Evolutionary conservation across 2,797 vertebrate species (phyloP).

Genomic region (Eremophila alpestris): DNA sequence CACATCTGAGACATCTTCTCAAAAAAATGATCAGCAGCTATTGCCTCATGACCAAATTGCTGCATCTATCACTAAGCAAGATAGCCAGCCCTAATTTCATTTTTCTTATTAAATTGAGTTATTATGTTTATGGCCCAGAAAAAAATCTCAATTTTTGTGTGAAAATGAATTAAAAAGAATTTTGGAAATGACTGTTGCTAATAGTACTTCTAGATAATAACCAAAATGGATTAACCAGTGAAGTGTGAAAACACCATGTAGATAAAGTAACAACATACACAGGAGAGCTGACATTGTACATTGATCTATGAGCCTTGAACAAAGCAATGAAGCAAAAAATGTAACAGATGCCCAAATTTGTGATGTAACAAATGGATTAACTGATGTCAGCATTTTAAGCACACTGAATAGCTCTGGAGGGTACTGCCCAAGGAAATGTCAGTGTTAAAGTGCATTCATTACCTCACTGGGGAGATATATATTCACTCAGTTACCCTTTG

Average conservation of each 20-base stretch:
- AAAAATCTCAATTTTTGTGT: not conserved
- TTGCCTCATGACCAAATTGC: not conserved
- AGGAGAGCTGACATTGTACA: not conserved
- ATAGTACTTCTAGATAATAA: not conserved
- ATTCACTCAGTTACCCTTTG: constrained; percentile 26
- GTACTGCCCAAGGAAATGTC: not conserved
- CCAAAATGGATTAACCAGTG: not conserved
- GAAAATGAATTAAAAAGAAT: not conserved
- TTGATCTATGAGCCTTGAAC: not conserved
- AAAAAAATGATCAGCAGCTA: not conserved
- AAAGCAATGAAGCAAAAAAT: not conserved
- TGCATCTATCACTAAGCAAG: not conserved
- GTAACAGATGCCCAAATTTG: constrained; percentile 6
- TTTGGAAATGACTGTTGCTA: not conserved
- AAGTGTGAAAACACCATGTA: not conserved
- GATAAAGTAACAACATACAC: not conserved
- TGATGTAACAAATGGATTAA: constrained; percentile 28
- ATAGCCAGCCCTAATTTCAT: not conserved
- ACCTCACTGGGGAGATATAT: not conserved
- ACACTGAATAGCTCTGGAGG: not conserved
- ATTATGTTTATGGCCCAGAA: not conserved
- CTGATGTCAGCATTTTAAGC: constrained; percentile 30
- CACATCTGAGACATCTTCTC: not conserved
- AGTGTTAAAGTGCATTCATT: constrained; percentile 27
- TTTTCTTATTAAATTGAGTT: not conserved